Evolutionary conservation across 2,797 vertebrate species (phyloP).

Genomic region (Anas georgica): DNA sequence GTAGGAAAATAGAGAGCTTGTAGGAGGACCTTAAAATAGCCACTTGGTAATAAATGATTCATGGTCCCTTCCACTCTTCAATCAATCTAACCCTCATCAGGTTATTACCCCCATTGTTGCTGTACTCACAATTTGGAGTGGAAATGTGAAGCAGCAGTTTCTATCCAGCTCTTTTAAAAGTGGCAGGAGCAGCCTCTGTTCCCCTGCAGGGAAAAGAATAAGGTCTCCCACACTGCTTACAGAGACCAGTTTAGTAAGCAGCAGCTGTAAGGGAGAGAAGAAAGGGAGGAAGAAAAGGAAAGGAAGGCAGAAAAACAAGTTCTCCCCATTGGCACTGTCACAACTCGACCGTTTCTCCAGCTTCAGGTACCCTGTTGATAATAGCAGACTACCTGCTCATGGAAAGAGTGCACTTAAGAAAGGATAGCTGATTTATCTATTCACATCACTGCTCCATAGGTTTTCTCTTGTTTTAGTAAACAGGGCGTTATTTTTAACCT

Average conservation of each 20-base stretch:
- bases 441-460: neutral
- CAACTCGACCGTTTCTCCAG: neutral
- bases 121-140: neutral
- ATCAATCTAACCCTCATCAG: neutral
- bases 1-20: neutral
- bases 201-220: neutral
- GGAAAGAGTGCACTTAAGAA: neutral
- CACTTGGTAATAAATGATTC: neutral
- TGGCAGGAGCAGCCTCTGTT: neutral
- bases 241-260: neutral
- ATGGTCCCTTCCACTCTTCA: neutral
- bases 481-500: neutral
- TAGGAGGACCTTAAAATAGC: neutral
- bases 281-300: neutral
- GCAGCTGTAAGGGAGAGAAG: neutral
- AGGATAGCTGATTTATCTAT: neutral
- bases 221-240: neutral
- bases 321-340: neutral
- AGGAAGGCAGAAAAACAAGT: neutral
- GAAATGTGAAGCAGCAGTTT: neutral
- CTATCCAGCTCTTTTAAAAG: neutral
- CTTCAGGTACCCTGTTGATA: neutral
- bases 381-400: neutral
- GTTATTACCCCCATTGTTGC: neutral
- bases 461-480: neutral